Evolutionary conservation across 2,888 invertebrate genomes (phyloP).

Genomic region (Adelognathus sp.): DNA sequence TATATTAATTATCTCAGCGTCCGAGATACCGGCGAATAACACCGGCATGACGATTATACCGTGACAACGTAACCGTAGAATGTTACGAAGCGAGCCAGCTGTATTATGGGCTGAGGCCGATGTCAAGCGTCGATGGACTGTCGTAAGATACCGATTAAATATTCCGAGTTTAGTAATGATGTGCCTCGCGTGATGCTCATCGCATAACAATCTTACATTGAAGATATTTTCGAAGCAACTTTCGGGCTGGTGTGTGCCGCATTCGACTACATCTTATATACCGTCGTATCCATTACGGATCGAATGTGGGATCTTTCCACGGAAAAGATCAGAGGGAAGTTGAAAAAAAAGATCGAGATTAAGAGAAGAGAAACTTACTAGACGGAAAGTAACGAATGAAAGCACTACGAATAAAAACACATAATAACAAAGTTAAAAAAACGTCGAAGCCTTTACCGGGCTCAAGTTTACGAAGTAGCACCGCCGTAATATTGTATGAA

Average conservation of each 20-base stretch:
- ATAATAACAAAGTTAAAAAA: too few relatives aligned
- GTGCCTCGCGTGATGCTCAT: not conserved
- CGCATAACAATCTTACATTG: not conserved
- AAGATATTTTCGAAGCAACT: not conserved
- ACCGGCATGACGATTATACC: not conserved
- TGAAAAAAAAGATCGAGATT: too few relatives aligned
- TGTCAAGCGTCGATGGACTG: not conserved
- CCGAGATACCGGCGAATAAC: not conserved
- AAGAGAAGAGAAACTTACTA: too few relatives aligned
- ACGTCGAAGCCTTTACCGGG: conserved; percentile 75
- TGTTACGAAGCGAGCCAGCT: not conserved
- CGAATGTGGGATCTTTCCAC: too few relatives aligned
- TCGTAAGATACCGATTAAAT: not conserved
- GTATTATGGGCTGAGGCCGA: not conserved
- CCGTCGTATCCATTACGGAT: too few relatives aligned
- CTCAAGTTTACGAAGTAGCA: conserved; percentile 75
- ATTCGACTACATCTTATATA: too few relatives aligned
- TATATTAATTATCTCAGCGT: not conserved
- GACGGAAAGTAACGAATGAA: too few relatives aligned
- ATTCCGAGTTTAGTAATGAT: not conserved
- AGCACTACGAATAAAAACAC: too few relatives aligned
- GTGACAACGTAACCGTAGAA: not conserved
- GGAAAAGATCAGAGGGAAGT: too few relatives aligned
- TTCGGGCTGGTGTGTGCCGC: too few relatives aligned
- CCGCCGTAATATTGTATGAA: conserved; percentile 70